phyloP scores from a whole-genome alignment of 64 coral and sea anemone species.

The Pocillopora damicornis region DNA sequence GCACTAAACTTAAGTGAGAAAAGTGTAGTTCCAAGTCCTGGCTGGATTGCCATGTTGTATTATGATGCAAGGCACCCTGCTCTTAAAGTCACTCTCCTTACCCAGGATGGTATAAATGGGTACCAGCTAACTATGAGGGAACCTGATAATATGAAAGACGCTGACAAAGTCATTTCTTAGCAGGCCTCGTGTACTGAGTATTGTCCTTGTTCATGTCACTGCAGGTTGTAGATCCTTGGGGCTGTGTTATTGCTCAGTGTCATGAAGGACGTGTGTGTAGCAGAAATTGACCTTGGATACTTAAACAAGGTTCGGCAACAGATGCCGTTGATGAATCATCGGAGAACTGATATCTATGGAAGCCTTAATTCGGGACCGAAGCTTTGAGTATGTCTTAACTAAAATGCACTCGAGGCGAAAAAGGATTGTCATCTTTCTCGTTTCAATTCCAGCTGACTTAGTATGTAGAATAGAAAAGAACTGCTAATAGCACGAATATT shows the following conservation, averaged over 20 bases:
- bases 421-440: not conserved
- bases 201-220: not conserved
- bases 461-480: too few relatives aligned
- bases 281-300: constrained; percentile 76
- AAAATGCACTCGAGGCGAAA: too few relatives aligned
- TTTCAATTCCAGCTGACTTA: not conserved
- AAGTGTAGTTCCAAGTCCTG: too few relatives aligned
- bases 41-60: too few relatives aligned
- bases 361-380: constrained; percentile 31
- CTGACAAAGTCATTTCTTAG: too few relatives aligned
- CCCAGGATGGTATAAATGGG: too few relatives aligned
- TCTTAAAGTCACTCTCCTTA: too few relatives aligned
- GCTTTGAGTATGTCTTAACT: not conserved
- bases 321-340: constrained; percentile 80
- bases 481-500: too few relatives aligned
- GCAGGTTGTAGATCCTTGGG: constrained; percentile 96
- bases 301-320: constrained; percentile 75
- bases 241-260: constrained; percentile 84
- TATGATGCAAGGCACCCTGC: too few relatives aligned
- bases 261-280: constrained; percentile 73
- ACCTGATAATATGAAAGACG: too few relatives aligned
- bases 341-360: constrained; percentile 80
- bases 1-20: too few relatives aligned
- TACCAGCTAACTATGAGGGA: too few relatives aligned
- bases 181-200: not conserved